phyloP scores from a whole-genome alignment of 2,113 vertebrate species.

The Ahaetulla prasina region DNA sequence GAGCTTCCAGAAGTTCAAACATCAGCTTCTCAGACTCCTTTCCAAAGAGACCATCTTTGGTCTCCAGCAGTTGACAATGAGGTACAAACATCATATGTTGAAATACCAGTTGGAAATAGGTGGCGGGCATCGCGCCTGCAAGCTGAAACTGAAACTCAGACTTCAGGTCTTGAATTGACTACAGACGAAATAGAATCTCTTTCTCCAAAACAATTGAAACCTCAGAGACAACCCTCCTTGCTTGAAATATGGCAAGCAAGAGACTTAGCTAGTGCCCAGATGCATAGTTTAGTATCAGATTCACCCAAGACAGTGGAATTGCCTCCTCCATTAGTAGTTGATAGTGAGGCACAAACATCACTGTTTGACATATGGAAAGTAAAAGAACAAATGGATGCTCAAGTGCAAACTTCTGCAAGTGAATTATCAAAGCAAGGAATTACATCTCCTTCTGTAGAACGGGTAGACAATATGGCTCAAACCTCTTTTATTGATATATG shows the following conservation, averaged over 20 bases:
- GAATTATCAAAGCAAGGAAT: neutral
- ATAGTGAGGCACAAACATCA: slow-evolving; percentile 8
- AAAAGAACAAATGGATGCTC: neutral
- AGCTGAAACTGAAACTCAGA: accelerated
- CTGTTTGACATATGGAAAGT: neutral
- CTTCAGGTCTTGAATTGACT: neutral
- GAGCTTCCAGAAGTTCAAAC: neutral
- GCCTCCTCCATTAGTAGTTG: neutral
- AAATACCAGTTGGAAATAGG: accelerated
- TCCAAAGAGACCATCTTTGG: neutral
- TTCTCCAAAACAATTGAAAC: neutral
- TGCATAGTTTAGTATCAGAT: neutral
- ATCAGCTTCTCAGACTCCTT: neutral
- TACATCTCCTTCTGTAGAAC: neutral
- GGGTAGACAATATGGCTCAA: neutral
- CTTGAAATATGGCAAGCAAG: slow-evolving; percentile 13
- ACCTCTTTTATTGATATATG: neutral
- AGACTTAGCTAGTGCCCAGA: neutral
- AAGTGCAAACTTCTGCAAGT: neutral
- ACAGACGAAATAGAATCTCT: neutral
- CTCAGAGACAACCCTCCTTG: neutral
- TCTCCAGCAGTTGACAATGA: neutral
- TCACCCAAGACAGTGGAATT: neutral
- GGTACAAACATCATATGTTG: neutral
- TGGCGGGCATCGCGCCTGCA: accelerated